Evolutionary conservation across 2,113 vertebrate species (phyloP), one percentile per base, ranked within the genome.

Genomic region (Scomber japonicus): DNA sequence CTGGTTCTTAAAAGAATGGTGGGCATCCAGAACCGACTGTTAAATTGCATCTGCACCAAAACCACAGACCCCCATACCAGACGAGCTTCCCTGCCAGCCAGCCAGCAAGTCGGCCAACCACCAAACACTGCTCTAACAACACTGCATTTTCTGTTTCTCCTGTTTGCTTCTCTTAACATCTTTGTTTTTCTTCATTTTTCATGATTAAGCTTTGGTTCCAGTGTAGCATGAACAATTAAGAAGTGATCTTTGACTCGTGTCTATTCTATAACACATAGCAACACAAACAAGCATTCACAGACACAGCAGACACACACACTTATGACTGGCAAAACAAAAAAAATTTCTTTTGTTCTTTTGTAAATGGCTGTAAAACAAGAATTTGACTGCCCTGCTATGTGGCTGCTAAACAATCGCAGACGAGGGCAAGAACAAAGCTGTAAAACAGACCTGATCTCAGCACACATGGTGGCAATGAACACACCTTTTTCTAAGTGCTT

Each of bases 41-140:
- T 88, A 92, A 94, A 94, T 94, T 92, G 78, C 81, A 82, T 85
- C 86, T 78, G 54, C 81, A 85, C 89, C 86, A 85, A 94, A 94
- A 94, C 92, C 93, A 63, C 90, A 94, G 82, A 81, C 91, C 89
- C 88, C 82, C 83, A 78, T 61, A 88, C 89, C 90, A 90, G 84
- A 94, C 83, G 40, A 86, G 53, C 65, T 82, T 77, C 75, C 62
- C 82, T 89, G 82, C 88, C 86, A 89, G 76, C 87, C 87, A 86
- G 84, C 80, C 86, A 89, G 90, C 80, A 71, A 92, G 92, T 88
- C 86, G 70, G 91, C 89, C 87, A 94, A 80, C 46, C 14, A 89
- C 72, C 89, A 92, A 89, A 88, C 75, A 87, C 75, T 61, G 60
- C 80, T 66, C 71, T 40, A 72, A 78, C 84, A 62, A 51, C 8